Conservation (phyloP, 2,797 vertebrate species). For the Distichodus sexfasciatus region DNA sequence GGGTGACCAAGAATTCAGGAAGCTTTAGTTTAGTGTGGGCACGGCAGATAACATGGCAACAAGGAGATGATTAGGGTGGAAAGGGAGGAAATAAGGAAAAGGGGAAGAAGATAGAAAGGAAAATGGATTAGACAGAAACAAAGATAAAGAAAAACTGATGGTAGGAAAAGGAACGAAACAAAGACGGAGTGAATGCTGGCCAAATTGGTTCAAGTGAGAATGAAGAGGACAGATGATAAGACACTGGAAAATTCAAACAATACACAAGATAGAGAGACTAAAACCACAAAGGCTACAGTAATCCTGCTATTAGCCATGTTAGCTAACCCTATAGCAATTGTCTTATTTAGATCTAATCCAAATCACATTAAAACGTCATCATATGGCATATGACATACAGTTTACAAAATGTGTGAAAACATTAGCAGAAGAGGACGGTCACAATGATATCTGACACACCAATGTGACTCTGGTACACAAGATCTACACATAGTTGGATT, state of each 20-base stretch:
- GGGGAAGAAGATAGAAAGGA: slow-evolving; percentile 42
- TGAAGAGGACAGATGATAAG: background rate
- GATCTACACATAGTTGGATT: too few relatives aligned
- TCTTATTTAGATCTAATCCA: too few relatives aligned
- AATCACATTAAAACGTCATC: too few relatives aligned
- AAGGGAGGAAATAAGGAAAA: slow-evolving; percentile 55
- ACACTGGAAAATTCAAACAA: background rate
- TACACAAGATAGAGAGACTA: background rate
- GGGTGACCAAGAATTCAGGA: slow-evolving; percentile 87
- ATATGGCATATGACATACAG: too few relatives aligned
- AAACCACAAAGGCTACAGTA: background rate
- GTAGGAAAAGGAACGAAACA: slow-evolving; percentile 26
- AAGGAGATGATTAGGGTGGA: slow-evolving; percentile 57
- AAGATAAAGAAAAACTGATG: slow-evolving; percentile 32
- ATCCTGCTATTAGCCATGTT: too few relatives aligned
- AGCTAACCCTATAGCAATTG: too few relatives aligned
- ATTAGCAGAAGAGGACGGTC: too few relatives aligned
- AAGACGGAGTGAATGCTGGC: slow-evolving; percentile 1
- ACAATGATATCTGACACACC: too few relatives aligned
- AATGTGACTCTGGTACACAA: too few relatives aligned
- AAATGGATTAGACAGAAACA: slow-evolving; percentile 37
- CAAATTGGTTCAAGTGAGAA: background rate
- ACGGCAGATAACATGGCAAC: slow-evolving; percentile 46
- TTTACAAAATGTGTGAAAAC: too few relatives aligned
- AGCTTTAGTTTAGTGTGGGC: slow-evolving; percentile 66